Conservation (phyloP, 1,140 invertebrate species). For the Hydropsyche tenuis region DNA sequence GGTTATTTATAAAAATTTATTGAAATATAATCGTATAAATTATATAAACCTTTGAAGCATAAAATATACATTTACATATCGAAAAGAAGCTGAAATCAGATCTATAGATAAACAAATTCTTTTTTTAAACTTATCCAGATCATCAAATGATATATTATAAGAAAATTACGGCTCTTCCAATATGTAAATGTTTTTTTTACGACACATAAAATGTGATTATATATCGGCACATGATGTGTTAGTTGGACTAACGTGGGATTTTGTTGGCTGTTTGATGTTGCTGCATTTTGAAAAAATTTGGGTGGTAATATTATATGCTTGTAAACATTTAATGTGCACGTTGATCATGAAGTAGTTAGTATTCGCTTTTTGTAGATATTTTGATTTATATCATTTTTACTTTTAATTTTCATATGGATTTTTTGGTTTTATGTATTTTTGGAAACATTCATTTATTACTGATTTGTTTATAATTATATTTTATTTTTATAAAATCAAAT, state of each 20-base stretch:
- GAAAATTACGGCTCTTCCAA: background rate
- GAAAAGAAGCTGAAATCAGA: too few species aligned
- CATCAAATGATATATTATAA: too few species aligned
- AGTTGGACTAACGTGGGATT: background rate
- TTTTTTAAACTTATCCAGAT: too few species aligned
- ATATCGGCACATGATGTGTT: background rate
- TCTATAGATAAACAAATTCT: too few species aligned
- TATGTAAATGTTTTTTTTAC: conserved; percentile 13
- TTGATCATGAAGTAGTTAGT: background rate
- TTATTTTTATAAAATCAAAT: conserved; percentile 22
- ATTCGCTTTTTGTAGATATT: background rate
- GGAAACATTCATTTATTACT: conserved; percentile 35
- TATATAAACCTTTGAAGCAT: too few species aligned
- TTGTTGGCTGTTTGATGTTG: conserved; percentile 33
- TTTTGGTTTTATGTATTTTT: conserved; percentile 6
- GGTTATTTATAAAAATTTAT: too few species aligned
- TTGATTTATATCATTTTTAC: conserved; percentile 14
- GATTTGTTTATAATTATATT: conserved; percentile 14
- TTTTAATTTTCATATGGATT: conserved; percentile 17
- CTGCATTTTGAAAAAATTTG: conserved; percentile 27
- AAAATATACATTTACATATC: too few species aligned
- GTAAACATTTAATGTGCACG: background rate
- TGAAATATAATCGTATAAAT: too few species aligned
- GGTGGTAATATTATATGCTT: conserved; percentile 13
- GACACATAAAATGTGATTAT: too few species aligned